Evolutionary conservation across 2,797 vertebrate species (phyloP).

Genomic region (Argentina silus): DNA sequence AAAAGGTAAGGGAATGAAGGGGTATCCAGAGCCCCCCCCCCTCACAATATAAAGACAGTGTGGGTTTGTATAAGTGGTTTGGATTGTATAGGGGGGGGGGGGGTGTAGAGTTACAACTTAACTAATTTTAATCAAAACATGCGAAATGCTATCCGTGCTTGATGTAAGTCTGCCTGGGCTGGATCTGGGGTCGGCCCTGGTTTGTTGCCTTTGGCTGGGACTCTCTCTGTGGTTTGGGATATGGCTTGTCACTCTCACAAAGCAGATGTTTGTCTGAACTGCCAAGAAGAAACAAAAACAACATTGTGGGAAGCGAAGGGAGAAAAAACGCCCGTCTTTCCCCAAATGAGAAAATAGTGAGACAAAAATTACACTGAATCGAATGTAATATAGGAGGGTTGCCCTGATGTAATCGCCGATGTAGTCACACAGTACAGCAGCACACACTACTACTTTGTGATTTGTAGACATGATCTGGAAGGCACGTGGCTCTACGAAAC

Average conservation of each 20-base stretch:
- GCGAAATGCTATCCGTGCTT: slow-evolving; percentile 94
- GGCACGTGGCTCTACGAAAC: background rate
- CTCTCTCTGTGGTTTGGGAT: slow-evolving; percentile 92
- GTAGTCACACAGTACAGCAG: background rate
- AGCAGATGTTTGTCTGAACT: slow-evolving; percentile 99
- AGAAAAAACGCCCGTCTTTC: slow-evolving; percentile 79
- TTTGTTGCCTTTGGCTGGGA: slow-evolving; percentile 97
- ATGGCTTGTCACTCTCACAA: slow-evolving; percentile 93
- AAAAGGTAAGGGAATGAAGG: slow-evolving; percentile 56
- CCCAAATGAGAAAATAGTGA: slow-evolving; percentile 78
- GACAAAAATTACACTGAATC: slow-evolving; percentile 61
- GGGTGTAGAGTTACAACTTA: slow-evolving; percentile 98
- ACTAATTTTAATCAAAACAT: slow-evolving; percentile 99
- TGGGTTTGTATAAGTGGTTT: slow-evolving; percentile 83
- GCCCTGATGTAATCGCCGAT: slow-evolving; percentile 37
- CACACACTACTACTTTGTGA: slow-evolving; percentile 1
- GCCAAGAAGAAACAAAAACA: slow-evolving; percentile 98
- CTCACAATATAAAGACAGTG: slow-evolving; percentile 60
- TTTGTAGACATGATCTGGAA: slow-evolving; percentile 26
- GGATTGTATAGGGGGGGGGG: slow-evolving; percentile 87
- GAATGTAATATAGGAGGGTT: slow-evolving; percentile 47
- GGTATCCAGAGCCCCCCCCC: no score
- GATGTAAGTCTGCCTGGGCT: slow-evolving; percentile 96
- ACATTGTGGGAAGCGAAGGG: slow-evolving; percentile 86
- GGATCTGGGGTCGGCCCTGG: slow-evolving; percentile 85